A percentile compares a stretch with the other conserved stretches of the same genome.
Evolutionary conservation across 2,888 invertebrate species (phyloP).

Genomic region (Tineola bisselliella): DNA sequence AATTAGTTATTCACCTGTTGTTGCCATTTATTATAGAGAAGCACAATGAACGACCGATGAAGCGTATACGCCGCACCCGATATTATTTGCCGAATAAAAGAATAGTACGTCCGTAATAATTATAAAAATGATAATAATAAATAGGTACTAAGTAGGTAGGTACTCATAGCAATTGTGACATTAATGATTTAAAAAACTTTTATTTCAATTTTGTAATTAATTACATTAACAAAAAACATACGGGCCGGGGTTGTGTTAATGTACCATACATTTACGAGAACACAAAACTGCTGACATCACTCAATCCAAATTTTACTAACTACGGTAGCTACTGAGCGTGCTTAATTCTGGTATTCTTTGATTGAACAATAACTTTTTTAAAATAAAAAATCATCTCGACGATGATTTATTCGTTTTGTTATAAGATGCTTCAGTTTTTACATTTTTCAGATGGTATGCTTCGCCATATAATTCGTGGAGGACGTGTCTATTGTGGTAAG

Average conservation of each 20-base stretch:
- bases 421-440: conserved; percentile 42
- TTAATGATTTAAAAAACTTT: not conserved
- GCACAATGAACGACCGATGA: conserved; percentile 49
- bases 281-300: conserved; percentile 26
- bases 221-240: not conserved
- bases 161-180: too few species aligned
- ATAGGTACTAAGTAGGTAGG: too few species aligned
- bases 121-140: not conserved
- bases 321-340: conserved; percentile 33
- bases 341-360: conserved; percentile 43
- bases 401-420: conserved; percentile 34
- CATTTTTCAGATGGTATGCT: conserved; percentile 26
- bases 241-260: not conserved
- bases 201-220: not conserved
- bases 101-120: not conserved
- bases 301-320: conserved; percentile 31
- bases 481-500: conserved; percentile 48
- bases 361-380: conserved; percentile 41
- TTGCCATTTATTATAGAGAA: conserved; percentile 61
- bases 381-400: conserved; percentile 37
- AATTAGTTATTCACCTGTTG: conserved; percentile 68
- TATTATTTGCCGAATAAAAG: conserved; percentile 39
- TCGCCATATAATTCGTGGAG: conserved; percentile 55
- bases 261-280: not conserved
- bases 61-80: conserved; percentile 48